Evolutionary conservation across 2,888 invertebrate genomes (phyloP).

Genomic region (Apotomis capreana): DNA sequence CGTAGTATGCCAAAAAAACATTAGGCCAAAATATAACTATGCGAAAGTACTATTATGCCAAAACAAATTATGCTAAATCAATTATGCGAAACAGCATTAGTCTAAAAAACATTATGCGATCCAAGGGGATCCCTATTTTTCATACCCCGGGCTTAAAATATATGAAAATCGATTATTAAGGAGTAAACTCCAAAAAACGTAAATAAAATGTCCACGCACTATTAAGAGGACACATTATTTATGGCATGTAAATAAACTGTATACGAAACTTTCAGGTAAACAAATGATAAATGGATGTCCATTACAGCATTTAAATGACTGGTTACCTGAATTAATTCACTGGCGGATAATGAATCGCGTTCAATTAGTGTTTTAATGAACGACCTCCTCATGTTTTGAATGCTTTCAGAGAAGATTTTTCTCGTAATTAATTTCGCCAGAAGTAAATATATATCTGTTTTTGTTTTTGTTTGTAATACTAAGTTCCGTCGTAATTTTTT

Average conservation of each 20-base stretch:
- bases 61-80: too few relatives aligned
- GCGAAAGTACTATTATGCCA: too few relatives aligned
- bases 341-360: constrained; percentile 62
- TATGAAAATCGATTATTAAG: too few relatives aligned
- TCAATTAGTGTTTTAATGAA: constrained; percentile 62
- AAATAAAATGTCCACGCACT: constrained; percentile 4
- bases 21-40: too few relatives aligned
- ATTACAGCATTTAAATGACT: constrained; percentile 48
- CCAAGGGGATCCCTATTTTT: too few relatives aligned
- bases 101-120: too few relatives aligned
- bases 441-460: constrained; percentile 32
- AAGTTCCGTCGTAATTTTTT: constrained; percentile 14
- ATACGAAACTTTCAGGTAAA: constrained; percentile 27
- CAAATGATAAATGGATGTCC: constrained; percentile 47
- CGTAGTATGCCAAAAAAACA: too few relatives aligned
- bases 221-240: constrained; percentile 1
- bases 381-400: constrained; percentile 50
- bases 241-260: constrained; percentile 16
- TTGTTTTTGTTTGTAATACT: constrained; percentile 26
- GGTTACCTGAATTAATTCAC: constrained; percentile 58
- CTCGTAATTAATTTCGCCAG: constrained; percentile 39
- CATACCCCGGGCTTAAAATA: too few relatives aligned
- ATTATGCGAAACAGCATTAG: too few relatives aligned
- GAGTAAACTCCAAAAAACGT: too few relatives aligned
- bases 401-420: constrained; percentile 36